These are phyloP conservation scores for Eutolmus rufibarbis DNA, from an alignment of 2,888 invertebrate genomes.

Conservation along the genomic window DNA sequence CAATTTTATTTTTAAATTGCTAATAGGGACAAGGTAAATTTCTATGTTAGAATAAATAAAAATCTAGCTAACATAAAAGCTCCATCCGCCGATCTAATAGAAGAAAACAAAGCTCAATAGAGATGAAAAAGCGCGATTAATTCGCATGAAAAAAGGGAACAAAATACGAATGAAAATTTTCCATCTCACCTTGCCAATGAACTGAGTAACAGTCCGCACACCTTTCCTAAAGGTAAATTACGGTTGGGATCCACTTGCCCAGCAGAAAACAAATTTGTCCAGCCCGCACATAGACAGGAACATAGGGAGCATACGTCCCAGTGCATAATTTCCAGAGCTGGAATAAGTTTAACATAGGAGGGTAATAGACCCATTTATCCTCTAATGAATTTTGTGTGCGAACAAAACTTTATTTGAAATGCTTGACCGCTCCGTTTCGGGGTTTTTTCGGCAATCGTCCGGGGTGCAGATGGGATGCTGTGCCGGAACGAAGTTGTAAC, in stretches of 20 bases:
- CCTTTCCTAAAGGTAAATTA: constrained; percentile 21
- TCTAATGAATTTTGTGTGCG: constrained; percentile 43
- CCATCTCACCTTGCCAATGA: constrained; percentile 3
- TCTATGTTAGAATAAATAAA: neutral
- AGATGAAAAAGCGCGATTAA: neutral
- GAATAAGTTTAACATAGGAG: constrained; percentile 40
- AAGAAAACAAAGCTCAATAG: neutral
- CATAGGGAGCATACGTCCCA: neutral
- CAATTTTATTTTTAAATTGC: neutral
- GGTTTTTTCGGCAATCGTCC: neutral
- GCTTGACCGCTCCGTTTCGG: constrained; percentile 19
- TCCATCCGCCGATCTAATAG: neutral
- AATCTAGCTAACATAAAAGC: neutral
- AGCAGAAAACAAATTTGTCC: constrained; percentile 27
- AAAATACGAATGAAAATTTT: neutral
- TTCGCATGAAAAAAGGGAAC: neutral
- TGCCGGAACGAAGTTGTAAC: neutral
- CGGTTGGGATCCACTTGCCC: neutral
- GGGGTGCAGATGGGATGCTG: neutral
- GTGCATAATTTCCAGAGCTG: constrained; percentile 14
- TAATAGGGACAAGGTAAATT: neutral
- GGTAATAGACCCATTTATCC: constrained; percentile 45
- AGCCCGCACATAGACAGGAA: neutral
- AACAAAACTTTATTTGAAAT: constrained; percentile 42
- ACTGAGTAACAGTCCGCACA: constrained; percentile 11